phyloP scores from a whole-genome alignment of 2,113 vertebrate species.

The Ailurus styani region DNA sequence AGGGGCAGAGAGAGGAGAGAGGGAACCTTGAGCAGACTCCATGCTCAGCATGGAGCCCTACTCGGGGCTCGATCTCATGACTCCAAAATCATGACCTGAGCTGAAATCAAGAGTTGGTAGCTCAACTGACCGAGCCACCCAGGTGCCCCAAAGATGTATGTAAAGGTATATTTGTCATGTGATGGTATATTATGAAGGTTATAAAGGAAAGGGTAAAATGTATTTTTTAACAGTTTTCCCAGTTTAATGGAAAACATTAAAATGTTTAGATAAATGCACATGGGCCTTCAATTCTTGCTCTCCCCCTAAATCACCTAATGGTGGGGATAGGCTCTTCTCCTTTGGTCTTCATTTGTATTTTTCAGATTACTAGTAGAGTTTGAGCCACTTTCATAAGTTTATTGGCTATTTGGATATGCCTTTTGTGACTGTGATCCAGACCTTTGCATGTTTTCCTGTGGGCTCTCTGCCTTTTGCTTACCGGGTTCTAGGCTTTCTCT shows the following conservation, averaged over 20 bases:
- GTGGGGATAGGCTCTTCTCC: neutral
- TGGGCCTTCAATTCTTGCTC: neutral
- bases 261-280: neutral
- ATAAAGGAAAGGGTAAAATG: neutral
- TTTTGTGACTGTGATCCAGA: neutral
- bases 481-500: neutral
- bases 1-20: neutral
- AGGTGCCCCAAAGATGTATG: neutral
- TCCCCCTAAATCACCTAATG: neutral
- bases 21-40: neutral
- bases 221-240: neutral
- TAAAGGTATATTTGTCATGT: neutral
- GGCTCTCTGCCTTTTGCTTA: neutral
- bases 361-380: neutral
- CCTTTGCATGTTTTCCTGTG: neutral
- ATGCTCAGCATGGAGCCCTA: neutral
- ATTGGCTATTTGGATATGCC: neutral
- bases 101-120: neutral
- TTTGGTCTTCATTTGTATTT: neutral
- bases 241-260: neutral
- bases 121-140: neutral
- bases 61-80: neutral
- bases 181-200: neutral
- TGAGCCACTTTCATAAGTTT: neutral
- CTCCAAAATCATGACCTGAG: neutral